phyloP scores from a whole-genome alignment of 2,888 invertebrate genomes.

The Cheilosia vulpina region DNA sequence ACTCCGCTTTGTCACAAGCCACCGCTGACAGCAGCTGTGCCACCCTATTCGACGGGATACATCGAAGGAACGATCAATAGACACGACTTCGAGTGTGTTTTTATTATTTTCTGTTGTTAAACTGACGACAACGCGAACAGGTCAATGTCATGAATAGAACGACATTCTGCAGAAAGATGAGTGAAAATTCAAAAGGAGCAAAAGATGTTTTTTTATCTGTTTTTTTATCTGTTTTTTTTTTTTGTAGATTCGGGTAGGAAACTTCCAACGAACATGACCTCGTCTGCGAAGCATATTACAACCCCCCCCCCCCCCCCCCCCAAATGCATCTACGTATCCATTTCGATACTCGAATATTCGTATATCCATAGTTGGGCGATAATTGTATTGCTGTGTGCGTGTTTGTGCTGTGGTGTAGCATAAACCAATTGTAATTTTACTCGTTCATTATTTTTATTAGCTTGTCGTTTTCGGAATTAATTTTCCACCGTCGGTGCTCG shows the following conservation, averaged over 20 bases:
- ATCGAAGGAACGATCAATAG: constrained; percentile 18
- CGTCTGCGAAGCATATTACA: no score
- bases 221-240: not conserved
- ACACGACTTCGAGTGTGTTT: constrained; percentile 7
- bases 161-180: not conserved
- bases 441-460: constrained; percentile 64
- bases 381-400: no score
- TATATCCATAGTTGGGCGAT: no score
- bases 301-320: no score
- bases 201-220: not conserved
- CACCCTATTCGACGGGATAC: constrained; percentile 6
- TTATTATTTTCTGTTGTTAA: constrained; percentile 26
- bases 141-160: constrained; percentile 43
- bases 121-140: constrained; percentile 37
- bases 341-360: no score
- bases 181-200: not conserved
- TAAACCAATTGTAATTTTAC: constrained; percentile 53
- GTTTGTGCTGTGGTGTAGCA: not conserved
- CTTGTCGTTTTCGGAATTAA: constrained; percentile 59
- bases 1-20: not conserved
- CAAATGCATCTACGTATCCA: no score
- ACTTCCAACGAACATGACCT: no score
- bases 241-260: not conserved
- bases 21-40: not conserved
- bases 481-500: constrained; percentile 41